phyloP scores from a whole-genome alignment of 2,888 invertebrate species.

The Dusona sp. region DNA sequence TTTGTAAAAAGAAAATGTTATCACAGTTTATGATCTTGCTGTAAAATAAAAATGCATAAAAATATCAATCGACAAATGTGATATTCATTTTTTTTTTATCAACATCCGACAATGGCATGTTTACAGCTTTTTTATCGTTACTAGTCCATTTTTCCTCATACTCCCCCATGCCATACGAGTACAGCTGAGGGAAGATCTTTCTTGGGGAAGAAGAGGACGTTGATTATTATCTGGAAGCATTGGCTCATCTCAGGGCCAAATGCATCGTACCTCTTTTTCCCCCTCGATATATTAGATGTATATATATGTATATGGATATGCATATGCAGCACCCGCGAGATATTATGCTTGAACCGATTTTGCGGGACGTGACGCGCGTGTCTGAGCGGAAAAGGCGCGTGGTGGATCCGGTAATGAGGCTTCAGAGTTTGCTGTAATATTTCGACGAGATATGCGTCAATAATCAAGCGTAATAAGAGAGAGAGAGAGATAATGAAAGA shows the following conservation, averaged over 20 bases:
- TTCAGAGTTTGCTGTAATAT: slow-evolving; percentile 57
- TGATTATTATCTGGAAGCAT: slow-evolving; percentile 70
- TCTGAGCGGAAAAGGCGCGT: slow-evolving; percentile 79
- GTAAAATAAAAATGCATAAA: background rate
- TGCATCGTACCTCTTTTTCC: slow-evolving; percentile 41
- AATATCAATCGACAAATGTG: background rate
- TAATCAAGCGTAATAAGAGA: slow-evolving; percentile 33
- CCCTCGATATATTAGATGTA: background rate
- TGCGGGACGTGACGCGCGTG: slow-evolving; percentile 81
- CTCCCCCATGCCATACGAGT: background rate
- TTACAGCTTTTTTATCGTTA: background rate
- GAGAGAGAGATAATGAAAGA: slow-evolving; percentile 43
- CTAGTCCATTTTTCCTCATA: slow-evolving; percentile 32
- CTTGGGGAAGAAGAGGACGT: slow-evolving; percentile 66
- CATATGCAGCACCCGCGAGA: slow-evolving; percentile 68
- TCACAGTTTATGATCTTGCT: background rate
- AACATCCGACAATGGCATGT: background rate
- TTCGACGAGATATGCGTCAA: slow-evolving; percentile 58
- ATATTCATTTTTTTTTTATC: background rate
- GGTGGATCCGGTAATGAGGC: slow-evolving; percentile 74
- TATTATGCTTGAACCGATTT: slow-evolving; percentile 78
- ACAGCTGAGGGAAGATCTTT: slow-evolving; percentile 40
- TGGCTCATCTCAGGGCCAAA: slow-evolving; percentile 63
- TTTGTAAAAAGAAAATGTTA: background rate
- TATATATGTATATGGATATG: slow-evolving; percentile 37